Conservation (phyloP, 2,797 vertebrate species). For the Ceyx erithaca region DNA sequence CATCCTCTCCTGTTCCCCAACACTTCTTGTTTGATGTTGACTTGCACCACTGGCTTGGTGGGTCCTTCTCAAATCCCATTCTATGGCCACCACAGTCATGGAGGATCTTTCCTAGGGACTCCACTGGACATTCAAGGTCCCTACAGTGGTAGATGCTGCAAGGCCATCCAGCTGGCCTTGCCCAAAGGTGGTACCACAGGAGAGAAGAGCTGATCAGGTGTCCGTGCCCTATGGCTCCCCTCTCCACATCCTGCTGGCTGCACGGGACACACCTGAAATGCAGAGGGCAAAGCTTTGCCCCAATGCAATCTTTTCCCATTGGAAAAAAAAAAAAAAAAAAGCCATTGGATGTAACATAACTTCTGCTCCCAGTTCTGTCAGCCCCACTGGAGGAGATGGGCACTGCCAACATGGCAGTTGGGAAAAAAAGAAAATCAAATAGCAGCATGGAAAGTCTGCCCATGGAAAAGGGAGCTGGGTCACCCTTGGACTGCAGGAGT, state of each 20-base stretch:
- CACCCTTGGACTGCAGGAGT: background rate
- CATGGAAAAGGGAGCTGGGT: background rate
- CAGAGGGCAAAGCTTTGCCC: background rate
- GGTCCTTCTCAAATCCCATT: background rate
- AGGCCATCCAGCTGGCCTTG: background rate
- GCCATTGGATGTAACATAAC: background rate
- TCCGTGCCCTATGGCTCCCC: background rate
- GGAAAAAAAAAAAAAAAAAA: background rate
- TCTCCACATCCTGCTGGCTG: background rate
- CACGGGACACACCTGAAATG: background rate
- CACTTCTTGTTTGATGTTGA: background rate
- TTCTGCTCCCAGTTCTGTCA: background rate
- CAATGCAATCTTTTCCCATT: background rate
- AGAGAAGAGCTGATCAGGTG: background rate
- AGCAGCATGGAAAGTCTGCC: conserved; percentile 40
- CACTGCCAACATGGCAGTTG: background rate
- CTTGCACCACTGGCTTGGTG: accelerated
- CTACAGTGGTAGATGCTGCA: background rate
- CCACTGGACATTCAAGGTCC: background rate
- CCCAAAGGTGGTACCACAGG: background rate
- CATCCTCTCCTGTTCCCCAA: background rate
- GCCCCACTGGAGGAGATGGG: background rate
- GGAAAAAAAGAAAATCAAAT: background rate
- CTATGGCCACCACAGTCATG: background rate
- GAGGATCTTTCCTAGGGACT: background rate